phyloP scores from a whole-genome alignment of 2,888 invertebrate species.

The Petrolisthes manimaculis region DNA sequence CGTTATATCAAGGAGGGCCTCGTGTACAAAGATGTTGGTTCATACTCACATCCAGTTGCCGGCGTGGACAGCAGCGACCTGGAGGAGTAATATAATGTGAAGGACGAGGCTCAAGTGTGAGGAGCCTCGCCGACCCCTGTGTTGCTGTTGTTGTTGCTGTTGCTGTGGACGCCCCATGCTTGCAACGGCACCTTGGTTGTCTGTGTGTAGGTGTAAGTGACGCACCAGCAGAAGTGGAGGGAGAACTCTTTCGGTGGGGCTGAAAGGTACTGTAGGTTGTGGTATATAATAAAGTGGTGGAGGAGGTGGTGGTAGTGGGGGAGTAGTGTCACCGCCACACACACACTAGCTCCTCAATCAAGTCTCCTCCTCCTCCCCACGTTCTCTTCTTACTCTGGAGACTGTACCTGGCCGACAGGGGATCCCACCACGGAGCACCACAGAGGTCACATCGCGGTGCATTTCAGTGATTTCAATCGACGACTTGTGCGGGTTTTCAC shows the following conservation, averaged over 20 bases:
- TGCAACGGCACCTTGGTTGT: not conserved
- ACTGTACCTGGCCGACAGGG: not conserved
- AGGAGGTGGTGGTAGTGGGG: not conserved
- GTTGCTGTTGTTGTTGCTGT: not conserved
- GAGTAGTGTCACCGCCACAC: not conserved
- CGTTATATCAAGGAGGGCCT: too few relatives aligned
- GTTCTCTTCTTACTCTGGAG: too few relatives aligned
- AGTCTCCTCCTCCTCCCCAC: not conserved
- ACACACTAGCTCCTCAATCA: not conserved
- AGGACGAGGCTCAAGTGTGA: constrained; percentile 31
- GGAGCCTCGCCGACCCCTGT: constrained; percentile 15
- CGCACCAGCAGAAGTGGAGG: not conserved
- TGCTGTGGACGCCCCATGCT: too few relatives aligned
- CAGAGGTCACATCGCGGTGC: constrained; percentile 50
- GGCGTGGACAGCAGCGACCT: constrained; percentile 37
- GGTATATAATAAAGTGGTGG: not conserved
- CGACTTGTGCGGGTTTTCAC: constrained; percentile 29
- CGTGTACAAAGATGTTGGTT: not conserved
- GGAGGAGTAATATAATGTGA: constrained; percentile 12
- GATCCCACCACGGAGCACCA: not conserved
- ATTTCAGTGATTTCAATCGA: constrained; percentile 57
- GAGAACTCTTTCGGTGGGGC: not conserved
- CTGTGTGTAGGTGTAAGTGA: not conserved
- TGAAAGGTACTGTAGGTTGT: not conserved
- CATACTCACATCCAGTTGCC: constrained; percentile 56